These are phyloP conservation scores for Cryptoblepharus egeriae DNA, from an alignment of 2,797 vertebrate species.

Conservation along the genomic window DNA sequence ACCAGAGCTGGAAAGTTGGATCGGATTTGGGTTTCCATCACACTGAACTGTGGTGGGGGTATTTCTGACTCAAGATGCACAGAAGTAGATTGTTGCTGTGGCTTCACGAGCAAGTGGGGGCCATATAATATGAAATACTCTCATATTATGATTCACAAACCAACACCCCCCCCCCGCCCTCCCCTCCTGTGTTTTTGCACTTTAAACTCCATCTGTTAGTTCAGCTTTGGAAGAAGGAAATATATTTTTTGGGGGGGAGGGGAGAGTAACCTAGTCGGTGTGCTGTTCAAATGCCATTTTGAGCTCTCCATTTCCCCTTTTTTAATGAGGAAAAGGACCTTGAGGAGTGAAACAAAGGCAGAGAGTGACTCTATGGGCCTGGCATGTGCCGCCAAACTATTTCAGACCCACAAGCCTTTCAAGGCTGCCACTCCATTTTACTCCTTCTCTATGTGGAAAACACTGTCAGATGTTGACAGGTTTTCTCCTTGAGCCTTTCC, in stretches of 20 bases:
- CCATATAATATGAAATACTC: background rate
- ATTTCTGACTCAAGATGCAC: background rate
- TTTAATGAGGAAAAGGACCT: background rate
- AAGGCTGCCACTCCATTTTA: background rate
- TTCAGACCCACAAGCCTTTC: background rate
- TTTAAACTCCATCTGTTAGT: background rate
- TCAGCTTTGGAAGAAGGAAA: background rate
- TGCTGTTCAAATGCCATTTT: background rate
- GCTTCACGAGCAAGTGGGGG: background rate
- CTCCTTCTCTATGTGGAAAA: background rate
- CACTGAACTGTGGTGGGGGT: background rate
- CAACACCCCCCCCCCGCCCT: background rate
- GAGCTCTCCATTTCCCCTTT: background rate
- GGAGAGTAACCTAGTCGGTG: background rate
- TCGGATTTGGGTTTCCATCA: no score
- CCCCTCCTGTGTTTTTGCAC: background rate
- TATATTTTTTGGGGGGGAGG: no score
- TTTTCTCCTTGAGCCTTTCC: background rate
- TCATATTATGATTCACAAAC: background rate
- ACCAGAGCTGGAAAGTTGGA: no score
- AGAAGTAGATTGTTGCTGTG: background rate
- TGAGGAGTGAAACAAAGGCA: background rate
- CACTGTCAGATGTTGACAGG: constrained; percentile 19
- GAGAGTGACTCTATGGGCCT: background rate
- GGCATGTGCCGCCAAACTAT: background rate